A percentile compares a stretch with the other conserved stretches of the same genome.
Evolutionary conservation across 92 coral and sea anemone genomes (phyloP).

Genomic region (Parazoanthus atlanticus): DNA sequence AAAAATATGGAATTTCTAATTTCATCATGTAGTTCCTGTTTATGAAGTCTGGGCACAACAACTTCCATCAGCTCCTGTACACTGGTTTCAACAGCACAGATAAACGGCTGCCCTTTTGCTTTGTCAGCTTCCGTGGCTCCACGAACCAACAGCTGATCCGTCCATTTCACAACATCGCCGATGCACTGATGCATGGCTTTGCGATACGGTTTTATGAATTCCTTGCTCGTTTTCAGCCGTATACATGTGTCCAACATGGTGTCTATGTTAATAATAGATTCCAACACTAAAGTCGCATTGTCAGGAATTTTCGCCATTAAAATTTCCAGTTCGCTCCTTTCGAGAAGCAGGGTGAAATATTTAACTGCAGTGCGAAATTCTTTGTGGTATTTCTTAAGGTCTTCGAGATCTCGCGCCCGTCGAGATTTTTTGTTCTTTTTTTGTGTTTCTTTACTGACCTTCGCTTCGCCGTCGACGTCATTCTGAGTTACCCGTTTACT

Average conservation of each 20-base stretch:
- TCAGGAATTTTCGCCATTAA: conserved; percentile 95
- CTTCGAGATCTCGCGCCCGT: conserved; percentile 87
- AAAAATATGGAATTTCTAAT: conserved; percentile 92
- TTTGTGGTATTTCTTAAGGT: conserved; percentile 80
- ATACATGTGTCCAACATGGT: conserved; percentile 87
- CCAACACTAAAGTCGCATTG: conserved; percentile 87
- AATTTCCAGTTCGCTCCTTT: conserved; percentile 77
- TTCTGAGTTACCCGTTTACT: conserved; percentile 52
- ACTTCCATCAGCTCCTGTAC: conserved; percentile 83
- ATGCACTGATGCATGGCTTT: conserved; percentile 82
- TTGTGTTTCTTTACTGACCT: conserved; percentile 1
- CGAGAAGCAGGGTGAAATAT: conserved; percentile 83
- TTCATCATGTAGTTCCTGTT: conserved; percentile 86
- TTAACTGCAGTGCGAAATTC: conserved; percentile 83
- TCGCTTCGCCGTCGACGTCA: conserved; percentile 40
- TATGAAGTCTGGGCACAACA: conserved; percentile 86
- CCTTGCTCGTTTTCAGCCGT: conserved; percentile 75
- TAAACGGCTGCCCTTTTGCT: conserved; percentile 81
- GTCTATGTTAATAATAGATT: conserved; percentile 92
- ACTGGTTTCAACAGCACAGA: conserved; percentile 68
- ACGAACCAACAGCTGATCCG: conserved; percentile 85
- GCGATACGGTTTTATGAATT: conserved; percentile 75
- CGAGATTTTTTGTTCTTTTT: conserved; percentile 52
- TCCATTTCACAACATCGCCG: conserved; percentile 88
- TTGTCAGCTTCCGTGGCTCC: conserved; percentile 83